Base-by-base conservation (phyloP, 2,888 invertebrate genomes). In the Epistrophe grossulariae region DNA sequence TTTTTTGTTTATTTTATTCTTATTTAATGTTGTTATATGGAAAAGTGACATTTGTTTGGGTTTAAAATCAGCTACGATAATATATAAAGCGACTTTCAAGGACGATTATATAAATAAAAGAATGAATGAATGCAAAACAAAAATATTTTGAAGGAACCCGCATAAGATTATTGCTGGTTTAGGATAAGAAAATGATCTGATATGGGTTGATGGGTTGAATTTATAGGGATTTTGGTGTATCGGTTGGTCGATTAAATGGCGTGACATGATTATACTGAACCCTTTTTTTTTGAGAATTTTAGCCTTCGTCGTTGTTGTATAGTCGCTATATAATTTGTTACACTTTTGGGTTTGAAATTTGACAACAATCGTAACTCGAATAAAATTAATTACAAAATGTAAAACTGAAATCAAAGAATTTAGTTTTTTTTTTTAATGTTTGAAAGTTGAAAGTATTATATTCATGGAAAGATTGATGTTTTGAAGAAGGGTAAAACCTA, bases 21-120 rank as follows among this genome's bases (percentile, higher is more conserved):
- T 57, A n/a, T 35, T n/a, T 35, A n/a, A 57, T n/a, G 24, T 2
- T 57, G 17, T 57, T 15, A 13, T 11, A 59, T 11, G 11, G 17
- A 17, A 59, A 38, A 35, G 11, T 59, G 59, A 59, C 59, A 59
- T 59, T 59, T 59, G 59, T 59, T 59, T 38, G 59, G 35, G 35
- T 17, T 13, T 38, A 59, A 38, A 35, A 59, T 59, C 59, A 38
- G 17, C 11, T 17, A n/a, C 24, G 6, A 8, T 1, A 19, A 8
- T 1, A 19, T 24, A 17, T 17, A 2, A 59, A 4, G 17, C 4
- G 1, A 38, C 59, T 59, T 59, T 59, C 59, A 59, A 59, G 59
- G 59, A 17, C 35, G 11, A 24, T 24, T 24, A 24, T 24, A 24
- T 24, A 24, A 59, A 17, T 3, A 17, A 17, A 38, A n/a, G n/a